Conservation (phyloP, 1,140 invertebrate genomes). For the Acyrthosiphon pisum region DNA sequence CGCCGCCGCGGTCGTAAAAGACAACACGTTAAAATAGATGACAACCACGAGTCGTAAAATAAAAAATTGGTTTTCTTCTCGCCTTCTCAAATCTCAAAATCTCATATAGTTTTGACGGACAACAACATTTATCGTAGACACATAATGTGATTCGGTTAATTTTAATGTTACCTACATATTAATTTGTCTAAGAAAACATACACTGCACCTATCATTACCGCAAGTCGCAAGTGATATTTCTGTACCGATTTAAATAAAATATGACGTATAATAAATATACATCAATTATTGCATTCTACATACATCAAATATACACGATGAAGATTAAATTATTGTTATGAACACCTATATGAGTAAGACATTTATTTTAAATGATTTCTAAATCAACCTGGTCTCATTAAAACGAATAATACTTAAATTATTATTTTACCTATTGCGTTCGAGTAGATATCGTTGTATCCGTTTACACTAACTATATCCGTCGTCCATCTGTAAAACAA, state of each 20-base stretch:
- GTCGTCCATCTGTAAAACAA: slow-evolving; percentile 70
- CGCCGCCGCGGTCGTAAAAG: not conserved
- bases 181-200: not conserved
- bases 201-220: not conserved
- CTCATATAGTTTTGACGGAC: not conserved
- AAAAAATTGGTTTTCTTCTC: not conserved
- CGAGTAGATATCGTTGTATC: slow-evolving; percentile 79
- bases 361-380: not conserved
- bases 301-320: not conserved
- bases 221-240: not conserved
- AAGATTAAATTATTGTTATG: not conserved
- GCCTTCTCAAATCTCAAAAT: not conserved
- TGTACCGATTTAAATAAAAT: not conserved
- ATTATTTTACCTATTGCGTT: slow-evolving; percentile 80
- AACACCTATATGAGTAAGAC: not conserved
- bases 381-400: not conserved
- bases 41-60: not conserved
- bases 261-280: not conserved
- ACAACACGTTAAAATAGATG: not conserved
- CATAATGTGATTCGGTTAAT: not conserved
- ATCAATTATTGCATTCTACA: not conserved
- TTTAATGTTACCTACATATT: not conserved
- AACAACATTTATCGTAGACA: not conserved
- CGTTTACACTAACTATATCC: slow-evolving; percentile 75
- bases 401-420: not conserved